These are phyloP conservation scores for Agapornis roseicollis DNA, from an alignment of 2,113 vertebrate species.

Conservation along the genomic window DNA sequence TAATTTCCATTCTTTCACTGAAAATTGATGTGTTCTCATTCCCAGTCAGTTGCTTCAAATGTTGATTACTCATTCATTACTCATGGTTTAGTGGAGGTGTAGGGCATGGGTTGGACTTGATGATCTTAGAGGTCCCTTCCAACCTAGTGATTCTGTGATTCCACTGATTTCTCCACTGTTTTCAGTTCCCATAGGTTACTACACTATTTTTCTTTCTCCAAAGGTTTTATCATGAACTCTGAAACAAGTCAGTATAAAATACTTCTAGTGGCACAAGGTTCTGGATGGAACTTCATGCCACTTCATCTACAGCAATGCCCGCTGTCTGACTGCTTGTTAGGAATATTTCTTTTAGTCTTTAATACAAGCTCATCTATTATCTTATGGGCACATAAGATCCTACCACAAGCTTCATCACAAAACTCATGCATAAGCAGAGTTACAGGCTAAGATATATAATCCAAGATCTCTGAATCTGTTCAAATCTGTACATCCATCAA, in stretches of 20 bases:
- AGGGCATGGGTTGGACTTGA: too few relatives aligned
- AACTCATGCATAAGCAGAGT: neutral
- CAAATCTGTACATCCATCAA: neutral
- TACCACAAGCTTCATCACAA: neutral
- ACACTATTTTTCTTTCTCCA: neutral
- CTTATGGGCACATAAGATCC: neutral
- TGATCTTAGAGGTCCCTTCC: too few relatives aligned
- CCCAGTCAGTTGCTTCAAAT: neutral
- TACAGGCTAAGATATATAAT: neutral
- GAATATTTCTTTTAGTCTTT: neutral
- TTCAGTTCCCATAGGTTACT: neutral
- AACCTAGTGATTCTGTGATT: too few relatives aligned
- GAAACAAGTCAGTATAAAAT: neutral
- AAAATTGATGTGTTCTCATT: neutral
- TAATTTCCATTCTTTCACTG: neutral
- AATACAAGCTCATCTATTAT: neutral
- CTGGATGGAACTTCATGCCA: neutral
- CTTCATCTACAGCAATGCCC: neutral
- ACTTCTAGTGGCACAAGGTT: neutral
- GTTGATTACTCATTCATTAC: conserved; percentile 11
- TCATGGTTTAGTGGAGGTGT: too few relatives aligned
- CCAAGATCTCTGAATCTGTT: neutral
- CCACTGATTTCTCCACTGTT: neutral
- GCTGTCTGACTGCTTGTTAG: neutral
- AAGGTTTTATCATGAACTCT: neutral